Conservation (phyloP, 1,140 invertebrate species). For the Acyrthosiphon pisum region DNA sequence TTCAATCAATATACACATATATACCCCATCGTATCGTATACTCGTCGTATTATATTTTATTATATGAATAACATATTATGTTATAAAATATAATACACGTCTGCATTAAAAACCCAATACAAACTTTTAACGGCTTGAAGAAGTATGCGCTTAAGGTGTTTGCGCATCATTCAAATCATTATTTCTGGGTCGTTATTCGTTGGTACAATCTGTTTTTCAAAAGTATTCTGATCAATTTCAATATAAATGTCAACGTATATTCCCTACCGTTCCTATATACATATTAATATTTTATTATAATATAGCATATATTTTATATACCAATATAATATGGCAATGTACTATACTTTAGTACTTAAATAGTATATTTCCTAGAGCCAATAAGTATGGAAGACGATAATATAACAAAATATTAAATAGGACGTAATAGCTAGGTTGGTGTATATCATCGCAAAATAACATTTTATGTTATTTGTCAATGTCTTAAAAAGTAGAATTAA, state of each 20-base stretch:
- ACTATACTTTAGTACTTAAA: no score
- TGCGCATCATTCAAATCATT: neutral
- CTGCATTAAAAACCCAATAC: neutral
- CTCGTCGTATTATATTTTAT: no score
- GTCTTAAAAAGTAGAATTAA: neutral
- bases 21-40: neutral
- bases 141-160: slow-evolving; percentile 3
- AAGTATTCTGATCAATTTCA: slow-evolving; percentile 19
- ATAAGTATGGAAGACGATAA: neutral
- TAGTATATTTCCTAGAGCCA: neutral
- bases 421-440: no score
- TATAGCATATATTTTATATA: neutral
- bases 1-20: neutral
- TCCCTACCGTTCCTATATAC: neutral
- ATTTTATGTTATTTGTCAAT: neutral
- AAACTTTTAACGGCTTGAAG: neutral
- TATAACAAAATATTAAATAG: neutral
- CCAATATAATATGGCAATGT: neutral
- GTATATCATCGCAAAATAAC: no score
- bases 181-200: neutral
- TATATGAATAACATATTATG: neutral
- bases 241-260: neutral
- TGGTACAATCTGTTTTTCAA: neutral
- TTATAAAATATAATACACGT: slow-evolving; percentile 8
- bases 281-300: neutral